phyloP scores from a whole-genome alignment of 2,888 invertebrate species.

The Cataglyphis albicans region DNA sequence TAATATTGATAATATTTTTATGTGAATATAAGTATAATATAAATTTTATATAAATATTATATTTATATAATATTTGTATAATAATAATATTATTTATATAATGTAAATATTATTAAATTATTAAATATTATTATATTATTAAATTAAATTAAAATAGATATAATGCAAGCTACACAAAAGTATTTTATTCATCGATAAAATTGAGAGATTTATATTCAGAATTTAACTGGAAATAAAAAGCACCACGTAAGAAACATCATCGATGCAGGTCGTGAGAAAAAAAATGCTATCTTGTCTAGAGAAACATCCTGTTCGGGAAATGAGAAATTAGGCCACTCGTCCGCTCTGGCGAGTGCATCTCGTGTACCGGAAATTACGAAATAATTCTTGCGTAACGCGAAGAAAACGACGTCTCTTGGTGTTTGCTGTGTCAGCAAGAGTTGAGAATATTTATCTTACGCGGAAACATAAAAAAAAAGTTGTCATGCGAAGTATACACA shows the following conservation, averaged over 20 bases:
- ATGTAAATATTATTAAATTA: background rate
- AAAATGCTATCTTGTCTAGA: slow-evolving; percentile 28
- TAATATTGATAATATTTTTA: background rate
- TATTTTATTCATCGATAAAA: background rate
- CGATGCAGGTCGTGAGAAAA: slow-evolving; percentile 53
- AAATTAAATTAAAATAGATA: background rate
- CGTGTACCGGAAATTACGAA: slow-evolving; percentile 60
- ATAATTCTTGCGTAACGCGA: slow-evolving; percentile 59
- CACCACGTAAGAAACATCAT: background rate
- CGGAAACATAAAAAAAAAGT: slow-evolving; percentile 17
- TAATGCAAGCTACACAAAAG: background rate
- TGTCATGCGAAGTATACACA: background rate
- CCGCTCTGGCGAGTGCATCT: slow-evolving; percentile 45
- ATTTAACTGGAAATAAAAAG: background rate
- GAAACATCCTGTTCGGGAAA: slow-evolving; percentile 22
- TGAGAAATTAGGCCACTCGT: slow-evolving; percentile 60
- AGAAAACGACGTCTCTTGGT: slow-evolving; percentile 23
- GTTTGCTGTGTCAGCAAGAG: slow-evolving; percentile 19
- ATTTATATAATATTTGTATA: background rate
- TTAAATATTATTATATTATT: background rate
- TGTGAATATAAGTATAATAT: background rate
- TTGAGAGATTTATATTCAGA: background rate
- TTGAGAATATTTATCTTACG: slow-evolving; percentile 24
- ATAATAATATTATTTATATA: background rate
- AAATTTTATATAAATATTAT: too few relatives aligned